Conservation (phyloP, 1,140 invertebrate species). For the Polypedilum vanderplanki region DNA sequence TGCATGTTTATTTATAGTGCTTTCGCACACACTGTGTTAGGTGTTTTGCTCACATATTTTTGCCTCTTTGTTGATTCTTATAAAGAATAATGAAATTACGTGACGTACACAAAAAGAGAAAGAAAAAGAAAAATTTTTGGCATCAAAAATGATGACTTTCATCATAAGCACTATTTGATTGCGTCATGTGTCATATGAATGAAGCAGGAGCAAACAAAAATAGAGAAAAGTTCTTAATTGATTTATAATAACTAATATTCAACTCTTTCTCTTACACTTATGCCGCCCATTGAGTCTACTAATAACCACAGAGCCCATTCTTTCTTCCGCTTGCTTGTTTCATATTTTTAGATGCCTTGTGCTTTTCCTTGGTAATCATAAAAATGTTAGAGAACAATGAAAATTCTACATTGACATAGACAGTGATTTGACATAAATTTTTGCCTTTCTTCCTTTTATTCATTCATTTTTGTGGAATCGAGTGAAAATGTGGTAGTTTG, state of each 20-base stretch:
- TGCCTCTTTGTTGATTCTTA: neutral
- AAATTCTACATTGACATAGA: too few relatives aligned
- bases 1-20: too few relatives aligned
- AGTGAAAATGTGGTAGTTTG: too few relatives aligned
- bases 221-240: neutral
- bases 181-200: neutral
- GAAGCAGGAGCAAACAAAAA: neutral
- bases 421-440: too few relatives aligned
- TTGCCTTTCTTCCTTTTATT: too few relatives aligned
- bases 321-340: too few relatives aligned
- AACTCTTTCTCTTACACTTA: neutral
- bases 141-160: neutral
- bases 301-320: too few relatives aligned
- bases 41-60: neutral
- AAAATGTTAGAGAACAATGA: too few relatives aligned
- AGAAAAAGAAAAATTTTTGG: neutral
- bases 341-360: too few relatives aligned
- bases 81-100: neutral
- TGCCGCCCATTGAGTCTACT: too few relatives aligned
- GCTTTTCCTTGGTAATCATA: too few relatives aligned
- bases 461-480: too few relatives aligned
- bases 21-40: neutral
- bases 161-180: neutral
- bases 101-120: neutral
- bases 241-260: conserved; percentile 15